Base-by-base conservation (phyloP, 2,797 vertebrate genomes). In the Antrozous pallidus region DNA sequence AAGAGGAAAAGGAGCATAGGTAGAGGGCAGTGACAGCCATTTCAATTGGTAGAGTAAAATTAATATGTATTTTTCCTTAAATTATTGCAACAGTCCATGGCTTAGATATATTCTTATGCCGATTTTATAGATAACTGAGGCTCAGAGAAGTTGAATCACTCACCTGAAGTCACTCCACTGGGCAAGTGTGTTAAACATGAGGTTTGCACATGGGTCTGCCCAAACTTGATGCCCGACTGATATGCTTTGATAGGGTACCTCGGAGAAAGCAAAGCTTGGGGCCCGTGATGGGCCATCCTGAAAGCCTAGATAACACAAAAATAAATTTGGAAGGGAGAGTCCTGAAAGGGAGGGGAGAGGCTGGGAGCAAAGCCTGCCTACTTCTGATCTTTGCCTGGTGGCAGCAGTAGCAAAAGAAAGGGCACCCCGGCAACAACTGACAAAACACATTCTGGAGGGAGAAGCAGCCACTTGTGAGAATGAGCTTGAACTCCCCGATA, bases 401-500 rank as follows among this genome's bases (percentile, higher is more conserved):
- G 38, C 0, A 26, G 24, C 6, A 17, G 6, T 12, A 71, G n/a
- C 24, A 6, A 87, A 49, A 91, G 28, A 78, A 80, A 26, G 38
- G 49, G 1, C 22, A 45, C 9, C 13, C 3, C 11, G 24, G 33
- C 71, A 87, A 40, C 11, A 85, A 28, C 1, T 8, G 0, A n/a
- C 24, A 90, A 5, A 81, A 90, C 69, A 83, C 5, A 92, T 31
- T 82, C 51, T 63, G 17, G 8, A 90, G 5, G 1, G 42, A 90
- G 40, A 94, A 74, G 28, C 67, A 36, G 61, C 33, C 65, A 77
- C 65, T 33, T 0, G 0, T 94, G 58, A 96, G 96, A 95, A 93
- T 95, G 49, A 94, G 47, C 36, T 67, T 90, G 80, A 93, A 86
- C 91, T 96, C 70, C 85, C 42, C 24, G 18, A 75, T 78, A 75